Evolutionary conservation across 2,797 vertebrate genomes (phyloP).

Genomic region (Borostomias antarcticus): DNA sequence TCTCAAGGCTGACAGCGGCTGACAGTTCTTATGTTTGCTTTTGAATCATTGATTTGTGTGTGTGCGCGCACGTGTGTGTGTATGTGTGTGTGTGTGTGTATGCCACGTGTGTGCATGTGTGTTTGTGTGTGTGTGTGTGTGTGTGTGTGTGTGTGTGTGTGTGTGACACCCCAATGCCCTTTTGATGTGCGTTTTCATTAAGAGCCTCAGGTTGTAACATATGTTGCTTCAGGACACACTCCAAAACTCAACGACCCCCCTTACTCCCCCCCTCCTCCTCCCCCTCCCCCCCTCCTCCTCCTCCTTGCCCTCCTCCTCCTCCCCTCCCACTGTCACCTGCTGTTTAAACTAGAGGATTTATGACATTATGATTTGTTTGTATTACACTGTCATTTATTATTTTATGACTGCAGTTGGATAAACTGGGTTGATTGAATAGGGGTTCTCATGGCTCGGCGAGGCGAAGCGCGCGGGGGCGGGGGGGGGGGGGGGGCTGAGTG

Average conservation of each 20-base stretch:
- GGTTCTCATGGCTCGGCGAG: background rate
- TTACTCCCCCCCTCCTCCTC: background rate
- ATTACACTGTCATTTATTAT: conserved; percentile 42
- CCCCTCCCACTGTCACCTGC: background rate
- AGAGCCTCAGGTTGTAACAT: conserved; percentile 24
- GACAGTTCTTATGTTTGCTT: conserved; percentile 58
- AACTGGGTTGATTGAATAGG: conserved; percentile 35
- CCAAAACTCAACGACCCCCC: background rate
- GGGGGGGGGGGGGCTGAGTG: no score
- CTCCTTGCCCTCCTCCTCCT: background rate
- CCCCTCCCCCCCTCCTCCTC: background rate
- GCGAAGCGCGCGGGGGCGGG: conserved; percentile 4
- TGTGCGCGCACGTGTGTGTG: conserved; percentile 18
- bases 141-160: conserved; percentile 5
- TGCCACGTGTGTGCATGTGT: no score
- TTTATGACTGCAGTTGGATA: conserved; percentile 38
- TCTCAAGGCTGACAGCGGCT: conserved; percentile 44
- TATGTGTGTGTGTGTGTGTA: conserved; percentile 4
- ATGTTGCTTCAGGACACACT: no score
- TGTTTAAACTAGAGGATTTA: conserved; percentile 55
- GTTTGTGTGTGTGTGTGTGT: background rate
- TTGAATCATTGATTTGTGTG: conserved; percentile 50
- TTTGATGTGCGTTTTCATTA: conserved; percentile 28
- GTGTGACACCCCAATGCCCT: conserved; percentile 15
- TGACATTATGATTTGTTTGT: conserved; percentile 49